phyloP scores from a whole-genome alignment of 2,113 vertebrate genomes.

The Rhipidura dahli region DNA sequence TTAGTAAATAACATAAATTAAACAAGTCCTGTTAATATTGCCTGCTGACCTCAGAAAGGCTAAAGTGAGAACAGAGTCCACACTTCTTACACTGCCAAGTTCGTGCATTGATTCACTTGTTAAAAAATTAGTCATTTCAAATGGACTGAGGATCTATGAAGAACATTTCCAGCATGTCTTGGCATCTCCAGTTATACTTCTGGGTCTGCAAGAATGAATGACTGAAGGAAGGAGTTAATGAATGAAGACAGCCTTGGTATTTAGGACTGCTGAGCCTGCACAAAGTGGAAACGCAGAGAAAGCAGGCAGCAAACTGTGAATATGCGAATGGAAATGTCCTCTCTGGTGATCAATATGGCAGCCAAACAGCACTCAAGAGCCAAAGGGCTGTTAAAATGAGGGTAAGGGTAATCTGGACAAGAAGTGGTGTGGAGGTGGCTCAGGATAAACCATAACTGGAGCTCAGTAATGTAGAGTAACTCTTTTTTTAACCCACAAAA shows the following conservation, averaged over 20 bases:
- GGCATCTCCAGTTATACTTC: background rate
- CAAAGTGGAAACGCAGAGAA: background rate
- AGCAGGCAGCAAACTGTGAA: background rate
- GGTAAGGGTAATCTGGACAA: background rate
- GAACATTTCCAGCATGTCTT: background rate
- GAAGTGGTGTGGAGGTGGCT: background rate
- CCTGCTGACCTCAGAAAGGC: background rate
- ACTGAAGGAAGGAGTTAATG: background rate
- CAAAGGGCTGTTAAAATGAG: background rate
- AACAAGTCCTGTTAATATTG: background rate
- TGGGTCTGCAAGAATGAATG: background rate
- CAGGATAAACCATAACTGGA: background rate
- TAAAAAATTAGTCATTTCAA: background rate
- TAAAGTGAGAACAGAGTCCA: background rate
- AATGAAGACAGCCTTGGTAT: background rate
- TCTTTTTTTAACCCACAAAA: background rate
- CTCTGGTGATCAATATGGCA: conserved; percentile 14
- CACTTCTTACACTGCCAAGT: background rate
- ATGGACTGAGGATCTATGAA: background rate
- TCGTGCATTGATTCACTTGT: background rate
- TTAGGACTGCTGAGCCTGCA: background rate
- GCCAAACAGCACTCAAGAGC: background rate
- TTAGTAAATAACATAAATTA: background rate
- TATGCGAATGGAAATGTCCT: background rate
- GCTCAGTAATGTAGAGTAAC: background rate